These are phyloP conservation scores for human (Homo sapiens) DNA, from an alignment of 2,113 vertebrate species.

Conservation along the genomic window GRCh38 chr7:129734501-129735000, in stretches of 20 bases:
- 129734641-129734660: neutral
- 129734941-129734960: neutral
- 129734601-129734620: fast-evolving
- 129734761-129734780: neutral
- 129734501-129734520: neutral
- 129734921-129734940: neutral
- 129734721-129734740: neutral
- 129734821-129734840: neutral
- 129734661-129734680: neutral
- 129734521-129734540: neutral
- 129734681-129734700: neutral
- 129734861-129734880: neutral
- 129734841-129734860: neutral
- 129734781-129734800: neutral
- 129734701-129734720: neutral
- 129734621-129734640: neutral
- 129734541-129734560: neutral
- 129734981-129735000: neutral
- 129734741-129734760: neutral
- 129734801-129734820: neutral
- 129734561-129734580: neutral
- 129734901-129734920: neutral
- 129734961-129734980: neutral
- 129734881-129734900: neutral
- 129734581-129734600: conserved; percentile 43